These are phyloP conservation scores for Amia ocellicauda DNA, from an alignment of 2,113 vertebrate species.

Conservation along the genomic window DNA sequence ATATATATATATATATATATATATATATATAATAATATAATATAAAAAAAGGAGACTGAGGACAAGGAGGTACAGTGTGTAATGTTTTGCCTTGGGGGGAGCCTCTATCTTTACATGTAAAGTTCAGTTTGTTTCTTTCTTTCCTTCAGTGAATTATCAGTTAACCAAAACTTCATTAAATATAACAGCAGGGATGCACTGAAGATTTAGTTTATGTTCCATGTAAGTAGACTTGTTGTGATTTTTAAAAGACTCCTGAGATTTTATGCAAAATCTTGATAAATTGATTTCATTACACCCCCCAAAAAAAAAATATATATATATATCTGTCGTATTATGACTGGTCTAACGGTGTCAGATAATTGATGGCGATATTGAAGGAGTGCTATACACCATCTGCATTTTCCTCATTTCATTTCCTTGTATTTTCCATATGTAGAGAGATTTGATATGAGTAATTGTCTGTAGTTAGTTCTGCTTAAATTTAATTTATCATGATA, in stretches of 20 bases:
- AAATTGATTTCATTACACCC: constrained; percentile 16
- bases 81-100: too few species aligned
- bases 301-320: constrained; percentile 4
- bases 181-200: background rate
- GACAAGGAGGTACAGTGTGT: too few species aligned
- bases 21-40: too few species aligned
- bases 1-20: too few species aligned
- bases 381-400: constrained; percentile 33
- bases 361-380: constrained; percentile 54
- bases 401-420: background rate
- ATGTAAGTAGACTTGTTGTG: constrained; percentile 16
- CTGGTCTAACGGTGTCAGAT: constrained; percentile 34
- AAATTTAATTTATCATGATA: too few species aligned
- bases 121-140: too few species aligned
- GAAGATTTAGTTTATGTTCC: constrained; percentile 17
- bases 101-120: too few species aligned
- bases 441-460: too few species aligned
- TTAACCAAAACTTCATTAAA: background rate
- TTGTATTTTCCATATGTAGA: too few species aligned
- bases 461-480: too few species aligned
- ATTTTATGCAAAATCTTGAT: constrained; percentile 10
- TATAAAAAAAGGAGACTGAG: too few species aligned
- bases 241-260: constrained; percentile 10
- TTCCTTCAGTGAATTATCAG: too few species aligned
- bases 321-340: background rate